Conservation (phyloP, 2,888 invertebrate genomes). For the Callosobruchus maculatus region DNA sequence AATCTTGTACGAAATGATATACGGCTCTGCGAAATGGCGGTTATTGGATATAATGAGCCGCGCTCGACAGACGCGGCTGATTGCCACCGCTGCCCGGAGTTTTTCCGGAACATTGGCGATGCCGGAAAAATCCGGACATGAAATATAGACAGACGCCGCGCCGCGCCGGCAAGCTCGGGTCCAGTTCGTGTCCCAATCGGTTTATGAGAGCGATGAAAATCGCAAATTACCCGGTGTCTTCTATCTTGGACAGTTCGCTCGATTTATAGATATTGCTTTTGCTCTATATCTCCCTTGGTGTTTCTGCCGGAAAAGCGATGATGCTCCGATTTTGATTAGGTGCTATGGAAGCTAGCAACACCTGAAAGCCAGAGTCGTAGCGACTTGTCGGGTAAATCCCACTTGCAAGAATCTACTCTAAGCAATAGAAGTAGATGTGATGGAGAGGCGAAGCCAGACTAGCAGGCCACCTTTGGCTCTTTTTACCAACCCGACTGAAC, state of each 20-base stretch:
- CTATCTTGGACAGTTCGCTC: not conserved
- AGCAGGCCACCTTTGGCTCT: no score
- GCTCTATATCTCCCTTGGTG: not conserved
- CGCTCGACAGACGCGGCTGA: not conserved
- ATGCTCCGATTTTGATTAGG: not conserved
- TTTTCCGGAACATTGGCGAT: not conserved
- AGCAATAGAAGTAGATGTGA: no score
- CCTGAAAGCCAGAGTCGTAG: not conserved
- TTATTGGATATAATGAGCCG: not conserved
- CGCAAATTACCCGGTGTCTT: not conserved
- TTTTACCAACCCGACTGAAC: no score
- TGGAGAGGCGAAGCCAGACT: no score
- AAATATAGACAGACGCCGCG: not conserved
- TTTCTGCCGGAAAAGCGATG: not conserved
- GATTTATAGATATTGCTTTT: not conserved
- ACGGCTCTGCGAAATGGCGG: not conserved
- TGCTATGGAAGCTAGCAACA: not conserved
- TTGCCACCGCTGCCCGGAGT: not conserved
- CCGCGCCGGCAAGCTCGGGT: not conserved
- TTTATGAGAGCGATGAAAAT: not conserved
- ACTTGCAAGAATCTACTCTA: no score
- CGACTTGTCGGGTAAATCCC: no score
- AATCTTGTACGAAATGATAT: constrained; percentile 12
- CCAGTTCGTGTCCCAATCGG: not conserved
- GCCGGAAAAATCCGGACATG: not conserved